Evolutionary conservation across 2,113 vertebrate species (phyloP).

Genomic region (Otis tarda): DNA sequence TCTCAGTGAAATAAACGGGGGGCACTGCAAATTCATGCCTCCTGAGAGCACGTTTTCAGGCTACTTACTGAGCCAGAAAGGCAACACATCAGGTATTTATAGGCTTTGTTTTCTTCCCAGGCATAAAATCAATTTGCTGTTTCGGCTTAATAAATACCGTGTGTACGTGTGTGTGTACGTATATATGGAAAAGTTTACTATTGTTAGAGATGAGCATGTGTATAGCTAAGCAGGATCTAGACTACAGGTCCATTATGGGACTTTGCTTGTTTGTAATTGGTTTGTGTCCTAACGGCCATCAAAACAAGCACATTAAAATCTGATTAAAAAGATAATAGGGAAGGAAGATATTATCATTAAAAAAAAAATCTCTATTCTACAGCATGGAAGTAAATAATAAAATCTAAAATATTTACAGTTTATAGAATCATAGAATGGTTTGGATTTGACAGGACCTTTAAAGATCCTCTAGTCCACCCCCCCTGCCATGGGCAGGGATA

Average conservation of each 20-base stretch:
- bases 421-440: not conserved
- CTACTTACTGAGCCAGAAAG: conserved; percentile 19
- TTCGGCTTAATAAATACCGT: not conserved
- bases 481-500: not conserved
- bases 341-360: not conserved
- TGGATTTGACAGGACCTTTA: not conserved
- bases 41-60: not conserved
- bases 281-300: not conserved
- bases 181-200: not conserved
- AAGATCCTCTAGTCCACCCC: not conserved
- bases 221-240: not conserved
- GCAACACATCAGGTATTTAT: not conserved
- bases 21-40: not conserved
- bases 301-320: not conserved
- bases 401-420: not conserved
- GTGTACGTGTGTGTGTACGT: not conserved
- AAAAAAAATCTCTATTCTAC: not conserved
- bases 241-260: not conserved
- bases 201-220: not conserved
- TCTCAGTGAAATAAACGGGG: not conserved
- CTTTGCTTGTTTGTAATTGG: not conserved
- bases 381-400: not conserved
- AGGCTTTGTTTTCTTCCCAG: conserved; percentile 10
- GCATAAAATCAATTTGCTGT: not conserved
- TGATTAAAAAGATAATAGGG: not conserved